Base-by-base conservation (phyloP, 1,140 invertebrate species). In the Drosophila melanica region DNA sequence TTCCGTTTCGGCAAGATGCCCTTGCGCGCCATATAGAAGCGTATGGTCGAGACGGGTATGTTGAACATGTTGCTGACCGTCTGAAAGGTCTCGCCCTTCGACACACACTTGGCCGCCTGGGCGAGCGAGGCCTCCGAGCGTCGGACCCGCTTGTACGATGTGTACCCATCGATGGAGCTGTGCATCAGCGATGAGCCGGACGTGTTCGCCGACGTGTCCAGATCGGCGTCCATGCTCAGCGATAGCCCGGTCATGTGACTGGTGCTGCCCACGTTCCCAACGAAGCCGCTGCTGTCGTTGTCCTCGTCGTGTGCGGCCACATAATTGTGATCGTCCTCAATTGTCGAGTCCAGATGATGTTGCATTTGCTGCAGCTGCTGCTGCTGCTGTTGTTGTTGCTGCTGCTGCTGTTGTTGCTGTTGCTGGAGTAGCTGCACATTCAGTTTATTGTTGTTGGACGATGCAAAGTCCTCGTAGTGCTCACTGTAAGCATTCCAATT, bases 11-110 rank as follows among this genome's bases (percentile, higher is more conserved):
- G 95, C 54, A 97, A 90, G 65, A 96, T 96, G 6, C 96, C 96
- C 91, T 96, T 96, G 62, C 96, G 93, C 23, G 95, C 96, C 96
- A 96, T 96, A 92, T 96, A 96, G 91, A 97, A 96, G 18, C 95
- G 94, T 90, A 96, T 96, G 55, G 96, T 96, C n/a, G 95, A 96
- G 70, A 96, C 96, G 50, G 96, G 96, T 92, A 96, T 97, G 82
- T 96, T 96, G 89, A 96, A 97, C 93, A 96, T 95, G 85, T 96
- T 95, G 39, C 95, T 96, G 39, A 96, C 96, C 8, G 95, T 96
- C 92, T 96, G 96, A 93, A 96, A 96, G 77, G 96, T 96, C 93
- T 95, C 95, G 11, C 96, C 96, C 18, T 95, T 94, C 10, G 95
- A 95, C 33, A 96, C 95, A 91, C 95, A 95, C 84, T 97, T 96